Conservation (phyloP, 1,140 invertebrate genomes). For the fruit fly (Drosophila melanogaster) region DNA sequence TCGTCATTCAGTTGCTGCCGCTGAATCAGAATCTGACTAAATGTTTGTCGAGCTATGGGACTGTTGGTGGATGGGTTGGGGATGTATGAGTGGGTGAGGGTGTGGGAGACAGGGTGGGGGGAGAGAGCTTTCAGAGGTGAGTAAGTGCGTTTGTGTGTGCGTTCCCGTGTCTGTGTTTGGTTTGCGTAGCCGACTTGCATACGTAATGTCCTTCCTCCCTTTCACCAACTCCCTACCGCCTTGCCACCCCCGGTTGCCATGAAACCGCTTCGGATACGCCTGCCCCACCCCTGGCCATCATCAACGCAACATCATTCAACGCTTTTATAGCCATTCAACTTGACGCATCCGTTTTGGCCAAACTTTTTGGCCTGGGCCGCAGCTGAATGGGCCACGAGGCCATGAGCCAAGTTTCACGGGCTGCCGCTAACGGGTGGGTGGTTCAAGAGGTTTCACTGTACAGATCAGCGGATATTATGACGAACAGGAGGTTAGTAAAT, state of each 20-base stretch:
- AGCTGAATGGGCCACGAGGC: constrained; percentile 38
- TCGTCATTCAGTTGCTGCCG: constrained; percentile 67
- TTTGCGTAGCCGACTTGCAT: constrained; percentile 78
- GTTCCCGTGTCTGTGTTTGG: constrained; percentile 56
- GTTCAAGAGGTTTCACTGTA: constrained; percentile 20
- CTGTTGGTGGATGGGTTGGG: constrained; percentile 1
- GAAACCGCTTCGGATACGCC: background rate
- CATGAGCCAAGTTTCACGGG: constrained; percentile 24
- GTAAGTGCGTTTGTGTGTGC: constrained; percentile 27
- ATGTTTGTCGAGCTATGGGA: constrained; percentile 53
- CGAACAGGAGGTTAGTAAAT: background rate
- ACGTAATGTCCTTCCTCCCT: constrained; percentile 59
- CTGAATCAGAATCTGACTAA: constrained; percentile 62
- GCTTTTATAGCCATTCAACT: constrained; percentile 81
- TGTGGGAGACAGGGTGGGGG: background rate
- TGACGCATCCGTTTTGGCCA: constrained; percentile 74
- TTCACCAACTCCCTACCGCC: constrained; percentile 1
- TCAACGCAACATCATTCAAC: constrained; percentile 70
- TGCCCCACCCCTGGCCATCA: constrained; percentile 3
- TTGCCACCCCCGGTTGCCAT: constrained; percentile 1
- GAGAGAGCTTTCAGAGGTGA: constrained; percentile 29
- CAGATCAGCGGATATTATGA: background rate
- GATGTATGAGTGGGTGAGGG: background rate
- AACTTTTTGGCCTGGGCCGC: constrained; percentile 58
- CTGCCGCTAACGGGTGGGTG: constrained; percentile 30